Evolutionary conservation across 1,140 invertebrate species (phyloP), one percentile per base, ranked within the genome.

Genomic region (Lepidurus packardi): DNA sequence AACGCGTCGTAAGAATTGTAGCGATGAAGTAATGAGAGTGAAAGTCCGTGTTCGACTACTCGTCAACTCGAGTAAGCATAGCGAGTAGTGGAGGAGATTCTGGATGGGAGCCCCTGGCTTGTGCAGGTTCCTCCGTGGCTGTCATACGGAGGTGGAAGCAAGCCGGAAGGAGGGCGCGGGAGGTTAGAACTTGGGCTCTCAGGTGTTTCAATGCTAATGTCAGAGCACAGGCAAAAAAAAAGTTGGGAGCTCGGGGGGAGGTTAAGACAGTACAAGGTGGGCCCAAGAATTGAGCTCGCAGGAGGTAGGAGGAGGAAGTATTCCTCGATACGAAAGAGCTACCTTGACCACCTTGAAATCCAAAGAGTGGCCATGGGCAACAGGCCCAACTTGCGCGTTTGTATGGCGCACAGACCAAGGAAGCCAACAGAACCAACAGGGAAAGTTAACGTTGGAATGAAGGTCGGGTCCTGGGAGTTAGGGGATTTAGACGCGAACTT

Each of bases 1-100:
- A 16, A 21, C 21, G 13, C 21, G 34, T 21, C 16, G 53, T 21
- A 13, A 65, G 53, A 65, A 65, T 13, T 65, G 42, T 74, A 53
- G 73, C 78, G 73, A 78, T 74, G 74, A 74, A 78, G 53, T 45
- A 74, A 73, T 78, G 78, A 78, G 78, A 78, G 78, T 78, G 78
- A 78, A 78, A 78, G 78, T 78, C 42, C 73, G 73, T 73, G 76
- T 65, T 65, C 45, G 44, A 65, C 53, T 65, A 65, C 53, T 65
- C 53, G 53, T 65, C 53, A 65, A 65, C 53, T 65, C 53, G 53
- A 65, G 53, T 65, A 65, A 65, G 53, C 53, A 65, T 65, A 65
- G 16, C 53, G 10, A n/a, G 53, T 65, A 65, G 53, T 65, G 53
- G 53, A 13, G 53, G 53, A 65, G n/a, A 65, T 65, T 65, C 53